A percentile compares a stretch with the other conserved stretches of the same genome.
phyloP scores from a whole-genome alignment of 1,140 invertebrate genomes.

The Gerris buenoi region DNA sequence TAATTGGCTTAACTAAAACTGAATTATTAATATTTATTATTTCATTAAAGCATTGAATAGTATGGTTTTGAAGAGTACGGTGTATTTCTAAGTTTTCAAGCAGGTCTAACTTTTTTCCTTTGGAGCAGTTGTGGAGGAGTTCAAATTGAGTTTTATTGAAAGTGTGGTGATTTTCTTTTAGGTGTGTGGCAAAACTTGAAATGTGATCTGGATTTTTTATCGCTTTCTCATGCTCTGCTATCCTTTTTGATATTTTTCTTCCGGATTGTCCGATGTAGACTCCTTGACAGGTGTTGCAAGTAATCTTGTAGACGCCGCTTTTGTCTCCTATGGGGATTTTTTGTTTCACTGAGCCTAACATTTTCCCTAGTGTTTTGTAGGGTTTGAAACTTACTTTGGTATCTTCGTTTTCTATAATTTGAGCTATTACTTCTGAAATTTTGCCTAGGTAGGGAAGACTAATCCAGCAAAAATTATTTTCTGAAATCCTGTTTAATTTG shows the following conservation, averaged over 20 bases:
- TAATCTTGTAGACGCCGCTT: neutral
- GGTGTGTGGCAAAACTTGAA: neutral
- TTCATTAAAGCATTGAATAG: neutral
- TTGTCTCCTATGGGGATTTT: neutral
- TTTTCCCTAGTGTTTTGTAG: neutral
- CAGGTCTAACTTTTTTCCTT: neutral
- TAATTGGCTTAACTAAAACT: neutral
- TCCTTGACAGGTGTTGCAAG: neutral
- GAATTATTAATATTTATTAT: neutral
- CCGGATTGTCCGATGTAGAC: neutral
- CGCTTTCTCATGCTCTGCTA: neutral
- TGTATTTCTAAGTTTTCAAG: neutral
- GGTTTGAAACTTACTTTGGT: neutral
- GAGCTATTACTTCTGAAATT: neutral
- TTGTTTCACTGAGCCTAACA: neutral
- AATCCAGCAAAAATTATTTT: neutral
- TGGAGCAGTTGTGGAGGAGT: neutral
- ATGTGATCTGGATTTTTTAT: neutral
- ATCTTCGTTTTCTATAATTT: neutral
- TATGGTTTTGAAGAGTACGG: neutral
- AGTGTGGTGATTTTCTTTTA: neutral
- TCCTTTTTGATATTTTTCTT: neutral
- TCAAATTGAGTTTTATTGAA: neutral
- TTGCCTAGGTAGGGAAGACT: neutral
- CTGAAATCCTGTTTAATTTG: neutral